A percentile compares a stretch with the other conserved stretches of the same genome.
phyloP scores from a whole-genome alignment of 2,797 vertebrate species.

The Pipistrellus pipistrellus region DNA sequence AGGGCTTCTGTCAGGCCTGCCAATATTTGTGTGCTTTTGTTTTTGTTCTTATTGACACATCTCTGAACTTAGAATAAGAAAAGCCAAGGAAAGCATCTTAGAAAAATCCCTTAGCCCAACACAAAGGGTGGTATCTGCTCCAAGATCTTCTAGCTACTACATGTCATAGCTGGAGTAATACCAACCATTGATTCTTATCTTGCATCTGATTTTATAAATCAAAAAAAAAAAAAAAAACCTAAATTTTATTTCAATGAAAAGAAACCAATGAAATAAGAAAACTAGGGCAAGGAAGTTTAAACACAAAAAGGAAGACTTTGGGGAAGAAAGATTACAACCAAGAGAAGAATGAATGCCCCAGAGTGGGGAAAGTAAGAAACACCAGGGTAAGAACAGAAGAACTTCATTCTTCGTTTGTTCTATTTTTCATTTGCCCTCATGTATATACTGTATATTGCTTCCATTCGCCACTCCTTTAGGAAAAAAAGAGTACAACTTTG shows the following conservation, averaged over 20 bases:
- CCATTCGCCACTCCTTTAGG: not conserved
- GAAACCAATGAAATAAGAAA: not conserved
- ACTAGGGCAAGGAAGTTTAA: not conserved
- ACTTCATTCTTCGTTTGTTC: not conserved
- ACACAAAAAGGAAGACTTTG: not conserved
- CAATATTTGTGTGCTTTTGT: not conserved
- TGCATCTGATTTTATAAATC: not conserved
- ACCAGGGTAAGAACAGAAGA: rapidly evolving
- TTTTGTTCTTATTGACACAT: not conserved
- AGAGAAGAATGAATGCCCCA: not conserved
- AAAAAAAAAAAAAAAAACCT: not conserved
- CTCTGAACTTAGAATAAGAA: conserved; percentile 30
- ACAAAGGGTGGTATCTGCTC: not conserved
- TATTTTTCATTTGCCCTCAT: not conserved
- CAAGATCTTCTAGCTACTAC: not conserved
- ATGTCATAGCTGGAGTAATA: not conserved
- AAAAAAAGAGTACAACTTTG: not conserved
- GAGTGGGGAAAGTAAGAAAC: not conserved
- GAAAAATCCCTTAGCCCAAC: not conserved
- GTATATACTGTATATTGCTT: not conserved
- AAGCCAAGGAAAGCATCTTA: not conserved
- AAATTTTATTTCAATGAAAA: conserved; percentile 17
- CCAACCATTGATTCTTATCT: not conserved
- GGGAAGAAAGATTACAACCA: not conserved
- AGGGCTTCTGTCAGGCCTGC: not conserved